These are phyloP conservation scores for Plagodis pulveraria DNA, from an alignment of 2,888 invertebrate species.

Conservation along the genomic window DNA sequence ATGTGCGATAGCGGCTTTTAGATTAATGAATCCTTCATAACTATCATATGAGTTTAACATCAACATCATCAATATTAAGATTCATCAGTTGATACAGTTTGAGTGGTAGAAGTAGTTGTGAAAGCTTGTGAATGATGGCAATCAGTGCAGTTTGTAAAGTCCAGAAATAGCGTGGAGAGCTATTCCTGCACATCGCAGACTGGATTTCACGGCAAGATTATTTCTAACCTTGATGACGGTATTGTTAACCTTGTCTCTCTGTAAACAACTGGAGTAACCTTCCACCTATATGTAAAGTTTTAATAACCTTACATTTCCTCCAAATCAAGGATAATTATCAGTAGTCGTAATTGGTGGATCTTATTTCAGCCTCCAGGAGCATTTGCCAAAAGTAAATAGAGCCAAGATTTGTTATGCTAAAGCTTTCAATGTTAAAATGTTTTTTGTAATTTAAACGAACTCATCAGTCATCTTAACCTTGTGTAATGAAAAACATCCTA, in stretches of 20 bases:
- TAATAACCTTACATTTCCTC: conserved; percentile 46
- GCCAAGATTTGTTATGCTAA: conserved; percentile 5
- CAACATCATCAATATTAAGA: conserved; percentile 6
- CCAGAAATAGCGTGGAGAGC: conserved; percentile 50
- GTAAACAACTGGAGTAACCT: conserved; percentile 67
- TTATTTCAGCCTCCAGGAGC: conserved; percentile 1
- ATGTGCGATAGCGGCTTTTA: conserved; percentile 31
- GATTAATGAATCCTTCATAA: conserved; percentile 4
- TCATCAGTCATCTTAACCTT: neutral
- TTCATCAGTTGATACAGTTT: conserved; percentile 3
- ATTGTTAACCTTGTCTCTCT: conserved; percentile 72
- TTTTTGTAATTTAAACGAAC: neutral
- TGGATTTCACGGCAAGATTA: conserved; percentile 65
- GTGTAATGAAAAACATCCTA: neutral
- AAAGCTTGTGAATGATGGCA: conserved; percentile 1
- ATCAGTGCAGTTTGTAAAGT: conserved; percentile 29
- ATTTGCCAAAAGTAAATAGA: conserved; percentile 17
- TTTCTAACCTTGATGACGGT: conserved; percentile 79
- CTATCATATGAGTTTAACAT: conserved; percentile 6
- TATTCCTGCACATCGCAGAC: conserved; percentile 59
- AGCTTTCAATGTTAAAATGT: conserved; percentile 1
- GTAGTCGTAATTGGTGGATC: neutral
- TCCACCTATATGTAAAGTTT: conserved; percentile 51
- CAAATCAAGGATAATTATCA: conserved; percentile 12
- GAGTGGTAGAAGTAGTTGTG: conserved; percentile 4